Evolutionary conservation across 2,888 invertebrate genomes (phyloP).

Genomic region (Odontocolon sp.): DNA sequence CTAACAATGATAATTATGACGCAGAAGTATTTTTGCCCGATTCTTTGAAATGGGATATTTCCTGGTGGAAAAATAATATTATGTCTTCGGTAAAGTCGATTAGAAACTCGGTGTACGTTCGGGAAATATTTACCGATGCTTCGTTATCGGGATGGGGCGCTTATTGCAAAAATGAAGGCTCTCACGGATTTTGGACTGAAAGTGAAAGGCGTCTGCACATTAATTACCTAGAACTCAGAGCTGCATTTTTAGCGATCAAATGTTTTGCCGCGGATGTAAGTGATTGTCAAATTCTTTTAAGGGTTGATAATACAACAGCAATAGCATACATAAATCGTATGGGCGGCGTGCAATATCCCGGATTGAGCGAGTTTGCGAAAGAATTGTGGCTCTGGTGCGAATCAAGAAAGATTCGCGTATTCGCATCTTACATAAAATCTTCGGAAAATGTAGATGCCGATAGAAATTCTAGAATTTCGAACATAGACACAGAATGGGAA

Average conservation of each 20-base stretch:
- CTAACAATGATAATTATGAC: constrained; percentile 32
- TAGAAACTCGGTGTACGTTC: not conserved
- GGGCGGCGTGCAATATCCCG: constrained; percentile 55
- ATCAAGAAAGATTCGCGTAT: constrained; percentile 52
- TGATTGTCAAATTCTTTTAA: constrained; percentile 39
- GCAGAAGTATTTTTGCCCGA: constrained; percentile 27
- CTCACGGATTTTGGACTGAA: constrained; percentile 46
- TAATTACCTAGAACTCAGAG: constrained; percentile 59
- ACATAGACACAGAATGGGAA: constrained; percentile 60
- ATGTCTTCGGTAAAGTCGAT: constrained; percentile 26
- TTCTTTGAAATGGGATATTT: constrained; percentile 30
- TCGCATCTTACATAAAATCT: constrained; percentile 60
- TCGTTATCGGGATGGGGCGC: constrained; percentile 52
- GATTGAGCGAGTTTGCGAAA: constrained; percentile 45
- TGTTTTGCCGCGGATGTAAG: constrained; percentile 45
- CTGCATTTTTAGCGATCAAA: constrained; percentile 49
- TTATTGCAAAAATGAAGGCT: constrained; percentile 41
- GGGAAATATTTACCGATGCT: constrained; percentile 40
- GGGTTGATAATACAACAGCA: constrained; percentile 58
- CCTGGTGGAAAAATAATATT: constrained; percentile 42
- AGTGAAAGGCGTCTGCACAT: constrained; percentile 51
- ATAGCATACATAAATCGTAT: constrained; percentile 62
- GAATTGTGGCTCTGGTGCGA: constrained; percentile 59
- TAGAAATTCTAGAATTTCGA: constrained; percentile 56
- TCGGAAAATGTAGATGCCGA: constrained; percentile 60